Base-by-base conservation (phyloP, 2,113 vertebrate species). In the Numenius arquata region DNA sequence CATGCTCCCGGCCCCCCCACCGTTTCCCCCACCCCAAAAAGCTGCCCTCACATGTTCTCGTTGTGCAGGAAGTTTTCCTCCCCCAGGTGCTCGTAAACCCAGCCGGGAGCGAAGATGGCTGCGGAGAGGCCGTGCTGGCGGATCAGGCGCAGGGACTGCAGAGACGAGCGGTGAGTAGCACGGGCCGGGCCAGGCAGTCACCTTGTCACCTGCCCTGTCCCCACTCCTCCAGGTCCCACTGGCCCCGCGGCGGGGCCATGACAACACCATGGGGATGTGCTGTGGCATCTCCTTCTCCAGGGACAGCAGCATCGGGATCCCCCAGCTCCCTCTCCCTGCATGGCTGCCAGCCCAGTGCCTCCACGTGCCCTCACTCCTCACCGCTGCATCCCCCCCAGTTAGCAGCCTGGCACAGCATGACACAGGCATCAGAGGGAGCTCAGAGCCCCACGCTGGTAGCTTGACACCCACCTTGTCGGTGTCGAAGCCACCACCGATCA, bases 91-190 rank as follows among this genome's bases (percentile, higher is more conserved):
- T 99, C 99, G 0, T 99, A 99, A n/a, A 99, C 99, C 99, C 99
- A 99, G 92, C 99, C 99, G 0, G 99, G 99, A 48, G 99, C 99
- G 4, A 99, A 99, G 89, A 99, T 97, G 56, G 99, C 99, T 0
- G 96, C 96, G 0, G 99, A 99, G 91, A 99, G 98, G 68, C 98
- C 96, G 1, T 98, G 95, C 87, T 98, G 98, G 15, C 99, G 98
- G 80, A 99, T 99, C 94, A 99, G 59, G 78, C 98, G 97, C 95
- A 99, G 97, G 0, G 99, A 98, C 99, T 99, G 85, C 5, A 27
- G 91, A 41, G 63, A 88, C 0, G 2, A 52, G 87, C 1, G 0
- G 65, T 68, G 56, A 73, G 74, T 18, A 53, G 59, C 21, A 8
- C 0, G 0, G 79, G 48, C 21, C 6, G 4, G 50, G 55, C 40